These are phyloP conservation scores for Netelia melanura DNA, from an alignment of 2,888 invertebrate genomes.

Conservation along the genomic window DNA sequence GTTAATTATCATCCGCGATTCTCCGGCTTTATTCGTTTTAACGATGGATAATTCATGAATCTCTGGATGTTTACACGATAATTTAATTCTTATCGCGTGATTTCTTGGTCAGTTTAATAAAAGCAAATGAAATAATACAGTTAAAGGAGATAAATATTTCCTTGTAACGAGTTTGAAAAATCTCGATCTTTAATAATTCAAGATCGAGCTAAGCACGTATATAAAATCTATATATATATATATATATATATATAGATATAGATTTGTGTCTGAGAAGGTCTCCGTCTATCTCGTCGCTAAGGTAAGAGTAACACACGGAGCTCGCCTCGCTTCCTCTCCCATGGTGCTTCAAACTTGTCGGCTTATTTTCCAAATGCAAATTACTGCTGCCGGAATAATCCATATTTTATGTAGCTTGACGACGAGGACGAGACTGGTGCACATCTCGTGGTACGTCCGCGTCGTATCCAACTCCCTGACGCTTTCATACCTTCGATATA, in stretches of 20 bases:
- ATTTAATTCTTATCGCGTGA: no score
- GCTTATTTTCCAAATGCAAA: constrained; percentile 83
- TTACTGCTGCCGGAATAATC: constrained; percentile 81
- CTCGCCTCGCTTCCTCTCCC: constrained; percentile 40
- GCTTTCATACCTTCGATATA: constrained; percentile 59
- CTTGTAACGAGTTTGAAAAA: no score
- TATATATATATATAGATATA: neutral
- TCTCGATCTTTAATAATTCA: no score
- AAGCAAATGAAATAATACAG: no score
- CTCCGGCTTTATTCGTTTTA: no score
- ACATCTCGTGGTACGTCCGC: constrained; percentile 69
- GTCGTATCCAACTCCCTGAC: constrained; percentile 59
- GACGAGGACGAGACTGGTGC: constrained; percentile 71
- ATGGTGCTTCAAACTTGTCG: constrained; percentile 76
- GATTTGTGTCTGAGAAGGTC: neutral
- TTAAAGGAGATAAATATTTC: no score
- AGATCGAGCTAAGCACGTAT: no score
- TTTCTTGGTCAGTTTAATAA: no score
- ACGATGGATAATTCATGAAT: no score
- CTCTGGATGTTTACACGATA: no score
- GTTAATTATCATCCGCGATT: constrained; percentile 44
- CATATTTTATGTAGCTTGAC: constrained; percentile 82
- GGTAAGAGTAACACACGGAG: constrained; percentile 65
- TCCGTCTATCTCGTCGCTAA: constrained; percentile 22
- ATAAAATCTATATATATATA: neutral